phyloP scores from a whole-genome alignment of 2,797 vertebrate genomes.

The Myotis planiceps region DNA sequence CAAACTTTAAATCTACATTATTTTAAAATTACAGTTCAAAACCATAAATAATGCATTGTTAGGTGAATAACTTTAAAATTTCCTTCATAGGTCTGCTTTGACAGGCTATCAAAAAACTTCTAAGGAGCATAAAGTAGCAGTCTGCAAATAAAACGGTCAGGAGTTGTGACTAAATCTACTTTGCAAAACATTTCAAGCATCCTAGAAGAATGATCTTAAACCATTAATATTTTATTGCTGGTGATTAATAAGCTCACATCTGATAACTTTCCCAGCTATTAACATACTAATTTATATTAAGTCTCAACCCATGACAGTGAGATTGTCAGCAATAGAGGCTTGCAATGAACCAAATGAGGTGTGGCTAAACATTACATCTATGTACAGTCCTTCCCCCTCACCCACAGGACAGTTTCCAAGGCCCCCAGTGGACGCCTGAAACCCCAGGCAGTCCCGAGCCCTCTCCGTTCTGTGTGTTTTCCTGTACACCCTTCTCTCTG shows the following conservation, averaged over 20 bases:
- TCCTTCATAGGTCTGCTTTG: neutral
- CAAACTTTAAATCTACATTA: neutral
- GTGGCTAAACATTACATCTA: neutral
- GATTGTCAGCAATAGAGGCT: neutral
- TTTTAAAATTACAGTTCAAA: neutral
- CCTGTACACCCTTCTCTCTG: too few species aligned
- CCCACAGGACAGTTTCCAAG: neutral
- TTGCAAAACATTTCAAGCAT: neutral
- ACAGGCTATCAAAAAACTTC: neutral
- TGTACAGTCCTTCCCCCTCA: too few species aligned
- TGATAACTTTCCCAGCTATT: conserved; percentile 1
- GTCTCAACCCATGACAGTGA: neutral
- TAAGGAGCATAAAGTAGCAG: neutral
- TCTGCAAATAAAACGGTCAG: neutral
- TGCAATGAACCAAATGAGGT: neutral
- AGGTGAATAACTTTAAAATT: conserved; percentile 17
- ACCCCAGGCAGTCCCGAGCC: accelerated
- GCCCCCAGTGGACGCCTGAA: neutral
- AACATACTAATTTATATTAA: neutral
- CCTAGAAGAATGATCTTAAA: neutral
- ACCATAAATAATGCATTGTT: neutral
- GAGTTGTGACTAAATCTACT: conserved; percentile 32
- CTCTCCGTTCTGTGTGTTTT: neutral
- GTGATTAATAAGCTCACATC: conserved; percentile 13
- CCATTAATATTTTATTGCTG: neutral